Evolutionary conservation across 2,797 vertebrate species (phyloP), one percentile per base, ranked within the genome.

Genomic region (Loris lydekkerianus): DNA sequence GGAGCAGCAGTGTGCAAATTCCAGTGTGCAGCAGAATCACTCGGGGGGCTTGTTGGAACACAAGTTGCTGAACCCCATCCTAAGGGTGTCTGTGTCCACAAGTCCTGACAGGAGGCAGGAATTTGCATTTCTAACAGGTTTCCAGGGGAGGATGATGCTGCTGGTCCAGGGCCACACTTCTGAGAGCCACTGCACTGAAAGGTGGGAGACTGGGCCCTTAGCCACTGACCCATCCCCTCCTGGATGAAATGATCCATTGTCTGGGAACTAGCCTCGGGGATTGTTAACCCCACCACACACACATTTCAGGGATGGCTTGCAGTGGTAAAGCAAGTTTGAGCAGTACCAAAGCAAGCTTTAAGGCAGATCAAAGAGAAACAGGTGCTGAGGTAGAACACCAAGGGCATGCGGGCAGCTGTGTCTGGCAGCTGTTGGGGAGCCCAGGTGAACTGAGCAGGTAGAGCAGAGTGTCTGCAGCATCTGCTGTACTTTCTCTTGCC

Each of bases 311-410:
- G 23, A 5, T 70, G 61, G 6, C 73, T 73, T 69, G 20, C 13
- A 29, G 4, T 70, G 70, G 37, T n/a, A 43, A 69, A 85, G 34
- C 72, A 93, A 92, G 56, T 56, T 37, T 77, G 40, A 82, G 8
- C 63, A 89, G 6, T 37, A 56, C 46, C 67, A 83, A 75, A 92
- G 69, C 67, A 76, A 94, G 7, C 37, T 94, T 72, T 63, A 46
- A 70, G 56, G 34, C 60, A 86, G 23, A 93, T 40, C 56, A 60
- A 84, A 92, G 65, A 65, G 63, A 94, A 94, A 61, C 46, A 77
- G 69, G 5, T 70, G 34, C 58, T 49, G 21, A 60, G 9, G 23
- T 21, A 56, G 53, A 80, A 91, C 92, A 46, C 46, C 34, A 3
- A 7, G 27, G 25, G 31, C 5, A 14, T 27, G 1, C 1, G 4